Base-by-base conservation (phyloP, 2,888 invertebrate genomes). In the Tridacna gigas region DNA sequence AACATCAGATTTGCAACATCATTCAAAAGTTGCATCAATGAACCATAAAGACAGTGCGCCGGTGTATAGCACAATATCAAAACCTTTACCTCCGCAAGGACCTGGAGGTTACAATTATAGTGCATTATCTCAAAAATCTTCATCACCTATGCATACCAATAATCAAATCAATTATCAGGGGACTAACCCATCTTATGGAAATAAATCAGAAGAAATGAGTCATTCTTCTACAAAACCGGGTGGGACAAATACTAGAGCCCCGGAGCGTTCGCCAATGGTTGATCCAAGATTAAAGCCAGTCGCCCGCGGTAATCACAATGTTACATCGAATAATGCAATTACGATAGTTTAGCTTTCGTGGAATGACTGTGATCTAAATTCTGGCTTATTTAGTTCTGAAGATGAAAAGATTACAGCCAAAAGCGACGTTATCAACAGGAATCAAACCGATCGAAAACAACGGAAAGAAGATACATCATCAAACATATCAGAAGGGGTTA, bases 71-170 rank as follows among this genome's bases (percentile, higher is more conserved):
- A 82, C 89, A 67, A 89, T 89, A 84, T 84, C 86, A 80, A 90
- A 90, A 83, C 82, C 79, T 51, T 80, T 80, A n/a, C 79, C 80
- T 13, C 77, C 81, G 37, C 80, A 88, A 18, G 85, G 84, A 60
- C 78, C 89, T 3, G 87, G 84, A 61, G 89, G 88, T 48, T 92
- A 91, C 80, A 85, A 89, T 60, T 93, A 93, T 83, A 90, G 89
- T 81, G 88, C 92, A 76, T 90, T 93, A 74, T 92, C 93, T 74
- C 91, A 91, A 73, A 89, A 89, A 82, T 82, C 90, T 73, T 86
- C 91, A 26, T 93, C 93, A 28, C 93, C 93, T 84, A 89, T 92
- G 85, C 93, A 93, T 90, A 79, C 83, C 73, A 77, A 78, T 45
- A 81, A 77, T 83, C 83, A 84, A 79, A 25, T 51, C 20, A 51